A percentile compares a stretch with the other conserved stretches of the same genome.
Conservation (phyloP, 2,797 vertebrate species). For the Ispidina picta region DNA sequence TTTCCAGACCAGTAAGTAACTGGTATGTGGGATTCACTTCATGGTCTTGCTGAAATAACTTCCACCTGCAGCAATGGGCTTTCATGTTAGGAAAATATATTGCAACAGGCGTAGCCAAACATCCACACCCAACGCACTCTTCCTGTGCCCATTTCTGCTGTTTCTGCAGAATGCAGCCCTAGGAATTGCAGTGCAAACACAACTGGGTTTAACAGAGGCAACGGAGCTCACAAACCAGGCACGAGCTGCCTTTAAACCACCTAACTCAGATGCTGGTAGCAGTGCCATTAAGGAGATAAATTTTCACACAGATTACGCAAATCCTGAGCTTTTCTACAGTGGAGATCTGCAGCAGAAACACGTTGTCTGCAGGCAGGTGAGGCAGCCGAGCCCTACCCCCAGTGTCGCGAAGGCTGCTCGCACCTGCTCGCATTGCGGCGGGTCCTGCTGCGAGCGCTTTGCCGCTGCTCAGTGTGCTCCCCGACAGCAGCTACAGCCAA, state of each 20-base stretch:
- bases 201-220: not conserved
- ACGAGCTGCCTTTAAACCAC: not conserved
- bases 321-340: not conserved
- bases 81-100: not conserved
- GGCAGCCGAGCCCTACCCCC: not conserved
- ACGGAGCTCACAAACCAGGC: not conserved
- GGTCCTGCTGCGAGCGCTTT: accelerated
- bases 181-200: not conserved
- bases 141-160: not conserved
- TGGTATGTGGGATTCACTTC: not conserved
- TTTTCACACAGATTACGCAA: not conserved
- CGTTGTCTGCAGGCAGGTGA: not conserved
- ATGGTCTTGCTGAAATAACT: not conserved
- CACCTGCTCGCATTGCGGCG: not conserved
- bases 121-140: not conserved
- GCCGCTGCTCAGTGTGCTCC: not conserved
- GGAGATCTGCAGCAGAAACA: not conserved
- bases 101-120: not conserved
- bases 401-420: not conserved
- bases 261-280: not conserved
- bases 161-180: not conserved
- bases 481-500: not conserved
- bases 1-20: not conserved
- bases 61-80: not conserved
- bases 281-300: not conserved